Evolutionary conservation across 2,888 invertebrate genomes (phyloP).

Genomic region (Hyles lineata): DNA sequence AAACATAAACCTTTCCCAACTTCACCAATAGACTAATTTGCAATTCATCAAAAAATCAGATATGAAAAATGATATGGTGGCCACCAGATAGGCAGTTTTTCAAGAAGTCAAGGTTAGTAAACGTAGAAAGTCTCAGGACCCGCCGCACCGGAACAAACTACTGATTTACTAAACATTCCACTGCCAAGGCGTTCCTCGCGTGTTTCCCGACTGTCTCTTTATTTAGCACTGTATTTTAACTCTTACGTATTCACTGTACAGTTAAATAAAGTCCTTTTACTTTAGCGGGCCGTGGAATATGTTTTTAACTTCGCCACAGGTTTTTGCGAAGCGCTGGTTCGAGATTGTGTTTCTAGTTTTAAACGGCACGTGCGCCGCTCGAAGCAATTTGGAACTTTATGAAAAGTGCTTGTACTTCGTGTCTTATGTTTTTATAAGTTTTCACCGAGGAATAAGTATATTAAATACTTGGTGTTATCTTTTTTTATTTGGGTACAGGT

Average conservation of each 20-base stretch:
- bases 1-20: no score
- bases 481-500: no score
- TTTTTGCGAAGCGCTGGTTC: constrained; percentile 16
- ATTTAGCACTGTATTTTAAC: constrained; percentile 55
- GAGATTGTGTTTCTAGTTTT: not conserved
- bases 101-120: constrained; percentile 14
- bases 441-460: not conserved
- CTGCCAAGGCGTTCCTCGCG: constrained; percentile 55
- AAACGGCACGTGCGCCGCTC: not conserved
- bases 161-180: constrained; percentile 65
- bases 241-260: constrained; percentile 38
- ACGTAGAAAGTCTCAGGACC: not conserved
- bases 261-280: constrained; percentile 30
- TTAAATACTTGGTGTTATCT: not conserved
- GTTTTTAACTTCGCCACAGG: constrained; percentile 17
- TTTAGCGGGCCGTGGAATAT: constrained; percentile 24
- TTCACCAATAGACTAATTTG: not conserved
- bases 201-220: constrained; percentile 54
- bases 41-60: not conserved
- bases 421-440: not conserved
- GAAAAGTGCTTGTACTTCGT: not conserved
- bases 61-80: not conserved
- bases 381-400: not conserved
- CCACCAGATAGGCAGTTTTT: not conserved
- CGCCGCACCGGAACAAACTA: constrained; percentile 52